A percentile compares a stretch with the other conserved stretches of the same genome.
phyloP scores from a whole-genome alignment of 2,888 invertebrate species.

The Drosophila siamana region DNA sequence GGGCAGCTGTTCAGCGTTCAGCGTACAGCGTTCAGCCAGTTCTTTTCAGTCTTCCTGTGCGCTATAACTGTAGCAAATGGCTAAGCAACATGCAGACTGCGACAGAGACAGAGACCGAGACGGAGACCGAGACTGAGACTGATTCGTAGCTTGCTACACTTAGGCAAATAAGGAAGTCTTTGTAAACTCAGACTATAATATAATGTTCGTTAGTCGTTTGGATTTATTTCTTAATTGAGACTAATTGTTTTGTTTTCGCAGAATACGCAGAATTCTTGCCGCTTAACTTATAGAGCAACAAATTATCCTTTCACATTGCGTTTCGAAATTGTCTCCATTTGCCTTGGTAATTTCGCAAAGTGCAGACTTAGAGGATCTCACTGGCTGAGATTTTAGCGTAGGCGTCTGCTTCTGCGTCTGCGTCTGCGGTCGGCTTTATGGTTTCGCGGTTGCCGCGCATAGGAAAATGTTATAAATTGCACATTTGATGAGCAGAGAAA shows the following conservation, averaged over 20 bases:
- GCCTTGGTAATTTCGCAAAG: background rate
- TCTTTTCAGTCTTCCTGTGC: conserved; percentile 69
- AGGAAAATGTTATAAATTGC: conserved; percentile 77
- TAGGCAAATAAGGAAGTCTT: conserved; percentile 11
- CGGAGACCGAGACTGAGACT: conserved; percentile 5
- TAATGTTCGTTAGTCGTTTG: background rate
- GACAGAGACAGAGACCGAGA: conserved; percentile 11
- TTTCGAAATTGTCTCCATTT: background rate
- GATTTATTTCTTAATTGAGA: background rate
- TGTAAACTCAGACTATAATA: background rate
- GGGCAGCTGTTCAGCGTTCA: conserved; percentile 49
- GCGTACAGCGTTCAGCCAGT: background rate
- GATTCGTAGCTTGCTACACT: conserved; percentile 21
- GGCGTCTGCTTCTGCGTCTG: conserved; percentile 77
- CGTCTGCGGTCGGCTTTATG: conserved; percentile 57
- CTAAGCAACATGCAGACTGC: conserved; percentile 69
- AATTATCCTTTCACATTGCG: background rate
- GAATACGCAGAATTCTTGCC: background rate
- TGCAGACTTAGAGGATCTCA: conserved; percentile 2
- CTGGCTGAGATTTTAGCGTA: conserved; percentile 58
- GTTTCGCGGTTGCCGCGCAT: conserved; percentile 34
- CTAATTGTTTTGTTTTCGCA: background rate
- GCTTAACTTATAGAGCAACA: background rate
- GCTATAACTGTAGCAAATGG: conserved; percentile 83
- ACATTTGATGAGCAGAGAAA: conserved; percentile 80